phyloP scores from a whole-genome alignment of 1,140 invertebrate genomes.

The Drosophila oshimai region DNA sequence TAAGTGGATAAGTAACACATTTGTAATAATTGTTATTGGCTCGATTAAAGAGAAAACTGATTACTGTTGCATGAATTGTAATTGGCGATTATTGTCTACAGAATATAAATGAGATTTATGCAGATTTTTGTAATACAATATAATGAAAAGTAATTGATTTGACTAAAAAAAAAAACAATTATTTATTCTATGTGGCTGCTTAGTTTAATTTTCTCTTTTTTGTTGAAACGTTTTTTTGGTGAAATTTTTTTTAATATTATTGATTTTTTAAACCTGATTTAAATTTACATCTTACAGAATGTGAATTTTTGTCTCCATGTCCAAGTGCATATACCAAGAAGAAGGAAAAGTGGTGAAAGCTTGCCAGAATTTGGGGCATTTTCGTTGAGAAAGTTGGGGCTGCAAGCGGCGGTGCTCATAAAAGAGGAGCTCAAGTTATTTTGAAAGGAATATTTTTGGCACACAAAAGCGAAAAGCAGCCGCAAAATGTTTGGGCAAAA shows the following conservation, averaged over 20 bases:
- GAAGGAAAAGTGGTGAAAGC: conserved; percentile 5
- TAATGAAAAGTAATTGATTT: neutral
- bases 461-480: conserved; percentile 47
- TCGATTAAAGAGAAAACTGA: neutral
- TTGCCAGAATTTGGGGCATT: conserved; percentile 39
- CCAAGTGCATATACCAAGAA: neutral
- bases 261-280: too few relatives aligned
- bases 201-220: too few relatives aligned
- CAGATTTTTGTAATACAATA: neutral
- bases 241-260: too few relatives aligned
- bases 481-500: conserved; percentile 56
- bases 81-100: neutral
- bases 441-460: conserved; percentile 39
- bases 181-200: too few relatives aligned
- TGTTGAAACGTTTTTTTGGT: too few relatives aligned
- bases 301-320: conserved; percentile 7
- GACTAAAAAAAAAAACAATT: neutral
- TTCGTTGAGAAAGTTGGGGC: conserved; percentile 49
- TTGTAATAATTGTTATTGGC: neutral
- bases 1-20: neutral
- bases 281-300: neutral
- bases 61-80: neutral
- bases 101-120: neutral
- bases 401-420: neutral
- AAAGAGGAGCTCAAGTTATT: conserved; percentile 57